These are phyloP conservation scores for Drosophila kurseongensis DNA, from an alignment of 1,140 invertebrate genomes.

Conservation along the genomic window DNA sequence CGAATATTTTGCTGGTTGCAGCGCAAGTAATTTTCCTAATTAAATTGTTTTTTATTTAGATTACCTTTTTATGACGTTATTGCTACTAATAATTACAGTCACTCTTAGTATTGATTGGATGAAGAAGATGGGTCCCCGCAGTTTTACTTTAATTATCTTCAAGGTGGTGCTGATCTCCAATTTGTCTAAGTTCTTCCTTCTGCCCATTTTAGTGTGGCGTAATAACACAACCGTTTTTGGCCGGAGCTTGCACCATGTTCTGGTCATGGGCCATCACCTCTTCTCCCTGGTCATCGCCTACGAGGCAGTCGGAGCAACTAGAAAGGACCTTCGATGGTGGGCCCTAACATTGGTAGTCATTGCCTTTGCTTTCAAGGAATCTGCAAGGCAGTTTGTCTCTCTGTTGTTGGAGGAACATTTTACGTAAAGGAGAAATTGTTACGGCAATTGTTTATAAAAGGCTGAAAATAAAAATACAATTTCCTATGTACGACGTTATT, in stretches of 20 bases:
- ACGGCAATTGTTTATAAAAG: not conserved
- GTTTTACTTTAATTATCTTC: slow-evolving; percentile 50
- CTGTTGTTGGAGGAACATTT: slow-evolving; percentile 48
- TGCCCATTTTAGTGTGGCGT: slow-evolving; percentile 86
- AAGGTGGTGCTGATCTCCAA: slow-evolving; percentile 85
- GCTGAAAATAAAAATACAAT: not conserved
- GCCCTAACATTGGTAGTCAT: slow-evolving; percentile 45
- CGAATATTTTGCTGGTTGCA: not conserved
- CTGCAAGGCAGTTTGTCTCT: slow-evolving; percentile 43
- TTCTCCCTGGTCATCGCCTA: slow-evolving; percentile 71
- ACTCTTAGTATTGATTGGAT: slow-evolving; percentile 31
- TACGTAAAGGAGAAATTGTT: not conserved
- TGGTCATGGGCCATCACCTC: slow-evolving; percentile 74
- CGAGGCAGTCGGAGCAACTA: slow-evolving; percentile 47
- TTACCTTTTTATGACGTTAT: slow-evolving; percentile 60
- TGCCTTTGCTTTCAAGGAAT: slow-evolving; percentile 61
- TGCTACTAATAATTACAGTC: slow-evolving; percentile 54
- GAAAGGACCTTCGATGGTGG: slow-evolving; percentile 29
- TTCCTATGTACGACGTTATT: not conserved
- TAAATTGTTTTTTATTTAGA: slow-evolving; percentile 41
- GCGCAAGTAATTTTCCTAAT: not conserved
- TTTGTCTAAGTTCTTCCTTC: slow-evolving; percentile 85
- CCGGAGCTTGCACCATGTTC: slow-evolving; percentile 58
- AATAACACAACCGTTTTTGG: slow-evolving; percentile 83
- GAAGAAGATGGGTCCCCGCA: slow-evolving; percentile 18